Evolutionary conservation across 2,888 invertebrate species (phyloP), one percentile per base, ranked within the genome.

Genomic region (Ormyrus nitidulus): DNA sequence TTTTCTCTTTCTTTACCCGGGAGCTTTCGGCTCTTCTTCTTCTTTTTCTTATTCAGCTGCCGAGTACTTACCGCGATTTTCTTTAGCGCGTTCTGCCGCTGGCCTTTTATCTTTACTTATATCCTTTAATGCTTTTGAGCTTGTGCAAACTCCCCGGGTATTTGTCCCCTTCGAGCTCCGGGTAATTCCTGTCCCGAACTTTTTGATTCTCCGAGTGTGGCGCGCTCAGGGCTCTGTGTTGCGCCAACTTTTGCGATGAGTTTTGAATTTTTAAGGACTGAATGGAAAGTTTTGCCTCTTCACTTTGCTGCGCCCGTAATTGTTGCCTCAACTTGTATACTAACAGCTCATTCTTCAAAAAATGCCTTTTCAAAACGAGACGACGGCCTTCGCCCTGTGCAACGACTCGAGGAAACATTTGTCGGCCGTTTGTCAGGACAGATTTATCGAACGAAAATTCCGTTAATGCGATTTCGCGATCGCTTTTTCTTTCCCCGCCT

Each of bases 151-250:
- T 79, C 79, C 59, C 49, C 69, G 69, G 61, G 61, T 79, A 77
- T 81, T 79, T 79, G 70, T 77, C 73, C 72, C 72, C 65, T 58
- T 62, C 56, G 70, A 75, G 64, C 79, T 70, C 51, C 53, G 49
- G 51, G 51, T 78, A 75, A 78, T 74, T 74, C 66, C 66, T 61
- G 58, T 19, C 68, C 53, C 11, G 34, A 79, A 81, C 77, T 80
- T 82, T 80, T 82, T 82, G 79, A 81, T 81, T 81, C 70, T 69
- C 66, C 79, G 66, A 81, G 77, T 81, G 81, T 74, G 64, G 53
- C 59, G 62, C 51, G 44, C n/a, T 51, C n/a, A n/a, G 6, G 2
- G 53, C n/a, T 5, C 9, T 46, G 13, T 13, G 8, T 13, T 46
- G 10, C 34, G 51, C 6, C 64, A 77, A 81, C 69, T 81, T 77